These are phyloP conservation scores for Solea solea DNA, from an alignment of 2,113 vertebrate genomes.

Conservation along the genomic window DNA sequence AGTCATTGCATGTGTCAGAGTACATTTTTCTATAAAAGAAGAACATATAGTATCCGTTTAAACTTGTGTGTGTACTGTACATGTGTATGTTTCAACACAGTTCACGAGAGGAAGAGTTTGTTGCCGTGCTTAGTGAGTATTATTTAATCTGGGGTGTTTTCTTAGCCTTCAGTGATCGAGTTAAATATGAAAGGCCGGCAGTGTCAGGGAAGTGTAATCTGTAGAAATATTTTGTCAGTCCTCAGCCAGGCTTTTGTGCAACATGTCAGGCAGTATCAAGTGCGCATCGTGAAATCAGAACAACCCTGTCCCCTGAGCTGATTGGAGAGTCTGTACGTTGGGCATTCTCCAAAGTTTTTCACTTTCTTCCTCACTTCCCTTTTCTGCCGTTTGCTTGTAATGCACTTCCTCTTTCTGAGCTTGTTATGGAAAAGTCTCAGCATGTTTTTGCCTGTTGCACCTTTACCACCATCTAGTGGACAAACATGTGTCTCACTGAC, in stretches of 20 bases:
- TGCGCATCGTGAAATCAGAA: background rate
- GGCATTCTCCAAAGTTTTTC: constrained; percentile 4
- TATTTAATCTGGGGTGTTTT: background rate
- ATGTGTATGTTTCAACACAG: no score
- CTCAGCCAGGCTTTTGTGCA: background rate
- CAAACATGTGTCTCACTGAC: background rate
- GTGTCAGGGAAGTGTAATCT: constrained; percentile 3
- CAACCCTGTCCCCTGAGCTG: constrained; percentile 55
- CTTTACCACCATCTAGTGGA: constrained; percentile 58
- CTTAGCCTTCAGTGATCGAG: background rate
- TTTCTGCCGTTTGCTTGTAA: background rate
- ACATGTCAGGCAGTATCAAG: background rate
- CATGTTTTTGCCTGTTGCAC: constrained; percentile 30
- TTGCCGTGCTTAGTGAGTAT: background rate
- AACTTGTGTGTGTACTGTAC: background rate
- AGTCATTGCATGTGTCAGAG: background rate
- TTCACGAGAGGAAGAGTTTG: background rate
- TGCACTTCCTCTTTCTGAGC: background rate
- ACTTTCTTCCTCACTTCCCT: background rate
- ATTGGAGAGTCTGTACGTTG: constrained; percentile 69
- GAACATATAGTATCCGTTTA: background rate
- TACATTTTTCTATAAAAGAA: background rate
- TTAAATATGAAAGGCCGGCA: constrained; percentile 22
- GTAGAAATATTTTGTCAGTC: background rate
- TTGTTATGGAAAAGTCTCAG: constrained; percentile 25